Evolutionary conservation across 2,113 vertebrate genomes (phyloP).

Genomic region (Andinoacara biseriatus): DNA sequence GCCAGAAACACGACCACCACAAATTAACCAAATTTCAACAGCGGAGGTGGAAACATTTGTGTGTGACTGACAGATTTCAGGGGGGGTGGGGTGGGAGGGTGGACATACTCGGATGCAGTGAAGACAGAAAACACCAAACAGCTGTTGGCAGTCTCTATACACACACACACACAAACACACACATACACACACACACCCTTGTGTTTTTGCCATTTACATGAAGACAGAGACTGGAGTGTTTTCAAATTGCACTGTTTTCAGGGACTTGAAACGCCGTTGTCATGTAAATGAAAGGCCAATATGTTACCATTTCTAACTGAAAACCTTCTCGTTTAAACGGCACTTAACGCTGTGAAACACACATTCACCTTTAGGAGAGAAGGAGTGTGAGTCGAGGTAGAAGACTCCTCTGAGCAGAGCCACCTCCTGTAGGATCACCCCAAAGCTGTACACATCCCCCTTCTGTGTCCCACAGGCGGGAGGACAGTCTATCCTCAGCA

Average conservation of each 20-base stretch:
- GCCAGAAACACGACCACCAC: slow-evolving; percentile 32
- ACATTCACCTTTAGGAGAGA: slow-evolving; percentile 87
- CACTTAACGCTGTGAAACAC: background rate
- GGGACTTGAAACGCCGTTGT: no score
- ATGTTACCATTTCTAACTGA: no score
- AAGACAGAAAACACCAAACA: slow-evolving; percentile 7
- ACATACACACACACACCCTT: no score
- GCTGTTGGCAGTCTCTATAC: background rate
- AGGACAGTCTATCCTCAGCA: slow-evolving; percentile 78
- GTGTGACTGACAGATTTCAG: slow-evolving; percentile 32
- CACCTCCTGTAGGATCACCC: slow-evolving; percentile 92
- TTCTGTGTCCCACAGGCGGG: slow-evolving; percentile 83
- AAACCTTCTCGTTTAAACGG: no score
- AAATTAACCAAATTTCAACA: slow-evolving; percentile 28
- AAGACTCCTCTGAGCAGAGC: slow-evolving; percentile 88
- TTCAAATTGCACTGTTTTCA: no score
- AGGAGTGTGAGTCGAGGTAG: slow-evolving; percentile 82
- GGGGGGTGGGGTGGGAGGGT: background rate
- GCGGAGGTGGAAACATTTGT: slow-evolving; percentile 24
- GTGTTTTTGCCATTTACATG: no score
- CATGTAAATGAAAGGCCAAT: no score
- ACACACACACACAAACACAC: background rate
- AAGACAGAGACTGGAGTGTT: no score
- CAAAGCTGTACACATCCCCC: slow-evolving; percentile 91
- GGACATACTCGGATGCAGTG: background rate